Evolutionary conservation across 35 echinoderm and acorn worm genomes (phyloP).

Genomic region (Lytechinus pictus): DNA sequence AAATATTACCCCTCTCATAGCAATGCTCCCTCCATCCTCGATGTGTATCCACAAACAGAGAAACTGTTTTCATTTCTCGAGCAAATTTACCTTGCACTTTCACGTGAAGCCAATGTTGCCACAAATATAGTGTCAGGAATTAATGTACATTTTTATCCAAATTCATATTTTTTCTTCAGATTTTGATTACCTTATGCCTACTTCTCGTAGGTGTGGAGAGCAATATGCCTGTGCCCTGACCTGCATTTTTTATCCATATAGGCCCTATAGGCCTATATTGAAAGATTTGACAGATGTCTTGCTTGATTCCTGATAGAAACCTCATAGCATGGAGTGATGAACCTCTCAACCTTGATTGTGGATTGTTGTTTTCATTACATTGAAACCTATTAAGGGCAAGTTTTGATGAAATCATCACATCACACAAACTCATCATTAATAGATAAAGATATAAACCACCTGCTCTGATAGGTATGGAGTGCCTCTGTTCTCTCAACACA

Average conservation of each 20-base stretch:
- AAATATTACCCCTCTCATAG: conserved; percentile 3
- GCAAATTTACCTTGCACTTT: background rate
- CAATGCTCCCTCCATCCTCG: background rate
- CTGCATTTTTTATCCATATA: background rate
- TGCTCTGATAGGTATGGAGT: background rate
- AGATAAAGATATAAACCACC: conserved; percentile 13
- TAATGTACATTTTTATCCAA: background rate
- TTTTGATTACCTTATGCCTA: too few species aligned
- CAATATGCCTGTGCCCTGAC: background rate
- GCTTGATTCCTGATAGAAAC: background rate
- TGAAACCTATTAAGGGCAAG: background rate
- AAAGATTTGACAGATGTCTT: background rate
- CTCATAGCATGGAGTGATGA: background rate
- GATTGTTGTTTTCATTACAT: background rate
- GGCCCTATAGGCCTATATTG: background rate
- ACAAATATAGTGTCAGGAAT: background rate
- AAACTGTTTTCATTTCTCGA: background rate
- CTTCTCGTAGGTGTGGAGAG: too few species aligned
- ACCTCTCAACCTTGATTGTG: background rate
- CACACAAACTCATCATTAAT: background rate
- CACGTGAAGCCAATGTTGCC: background rate
- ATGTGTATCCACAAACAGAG: background rate
- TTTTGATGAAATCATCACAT: conserved; percentile 14
- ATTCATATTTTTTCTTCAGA: too few species aligned
- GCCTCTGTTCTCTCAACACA: background rate